These are phyloP conservation scores for Seriola aureovittata DNA, from an alignment of 2,113 vertebrate species.

Conservation along the genomic window DNA sequence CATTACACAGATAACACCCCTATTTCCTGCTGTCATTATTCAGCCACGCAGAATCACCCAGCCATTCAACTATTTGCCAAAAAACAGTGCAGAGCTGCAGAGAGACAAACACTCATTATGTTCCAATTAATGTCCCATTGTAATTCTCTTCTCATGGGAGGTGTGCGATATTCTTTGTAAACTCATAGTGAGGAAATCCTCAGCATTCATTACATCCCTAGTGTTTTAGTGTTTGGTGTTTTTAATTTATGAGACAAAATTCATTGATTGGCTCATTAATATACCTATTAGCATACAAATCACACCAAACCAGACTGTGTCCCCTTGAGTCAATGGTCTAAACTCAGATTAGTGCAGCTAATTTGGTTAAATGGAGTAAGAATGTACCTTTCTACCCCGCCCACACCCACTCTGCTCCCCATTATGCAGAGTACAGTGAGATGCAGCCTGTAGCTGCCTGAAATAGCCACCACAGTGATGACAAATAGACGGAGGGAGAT, in stretches of 20 bases:
- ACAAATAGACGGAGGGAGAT: slow-evolving; percentile 90
- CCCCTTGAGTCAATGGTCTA: slow-evolving; percentile 60
- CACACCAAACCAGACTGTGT: slow-evolving; percentile 48
- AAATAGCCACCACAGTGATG: slow-evolving; percentile 84
- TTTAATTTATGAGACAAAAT: slow-evolving; percentile 69
- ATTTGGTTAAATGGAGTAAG: slow-evolving; percentile 66
- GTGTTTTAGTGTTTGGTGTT: slow-evolving; percentile 51
- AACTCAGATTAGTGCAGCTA: slow-evolving; percentile 60
- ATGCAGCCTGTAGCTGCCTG: slow-evolving; percentile 53
- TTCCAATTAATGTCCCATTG: slow-evolving; percentile 78
- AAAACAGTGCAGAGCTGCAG: slow-evolving; percentile 45
- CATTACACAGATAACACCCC: slow-evolving; percentile 69
- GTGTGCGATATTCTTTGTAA: slow-evolving; percentile 57
- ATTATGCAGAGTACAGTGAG: slow-evolving; percentile 39
- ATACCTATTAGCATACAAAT: slow-evolving; percentile 59
- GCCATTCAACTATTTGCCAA: slow-evolving; percentile 66
- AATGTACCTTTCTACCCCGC: slow-evolving; percentile 47
- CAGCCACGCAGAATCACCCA: slow-evolving; percentile 62
- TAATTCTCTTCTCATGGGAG: slow-evolving; percentile 72
- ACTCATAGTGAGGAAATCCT: slow-evolving; percentile 61
- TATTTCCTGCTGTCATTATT: slow-evolving; percentile 64
- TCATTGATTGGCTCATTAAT: slow-evolving; percentile 73
- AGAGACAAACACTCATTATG: slow-evolving; percentile 77
- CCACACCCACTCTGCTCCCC: slow-evolving; percentile 21
- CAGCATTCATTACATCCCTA: slow-evolving; percentile 69